Evolutionary conservation across 2,888 invertebrate species (phyloP).

Genomic region (Trypoxylon attenuatum): DNA sequence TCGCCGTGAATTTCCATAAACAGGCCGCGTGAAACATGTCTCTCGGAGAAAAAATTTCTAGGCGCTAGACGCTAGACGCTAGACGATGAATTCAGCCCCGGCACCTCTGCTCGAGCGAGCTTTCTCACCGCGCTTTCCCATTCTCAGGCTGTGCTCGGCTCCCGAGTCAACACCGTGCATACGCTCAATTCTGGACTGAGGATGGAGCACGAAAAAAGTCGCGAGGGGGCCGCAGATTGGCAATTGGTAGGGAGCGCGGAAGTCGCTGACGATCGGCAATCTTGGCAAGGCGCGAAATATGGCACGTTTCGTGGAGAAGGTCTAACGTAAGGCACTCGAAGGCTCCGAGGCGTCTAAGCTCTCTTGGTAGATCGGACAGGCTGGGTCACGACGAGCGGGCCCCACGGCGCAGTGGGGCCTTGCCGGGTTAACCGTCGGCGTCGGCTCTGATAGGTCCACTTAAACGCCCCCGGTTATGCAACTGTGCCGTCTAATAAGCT

Average conservation of each 20-base stretch:
- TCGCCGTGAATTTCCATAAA: constrained; percentile 31
- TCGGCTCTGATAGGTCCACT: constrained; percentile 55
- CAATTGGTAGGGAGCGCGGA: constrained; percentile 42
- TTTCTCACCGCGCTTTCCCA: background rate
- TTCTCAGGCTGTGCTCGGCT: background rate
- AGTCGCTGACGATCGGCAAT: constrained; percentile 62
- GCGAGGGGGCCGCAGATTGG: too few species aligned
- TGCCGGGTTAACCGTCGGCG: constrained; percentile 54
- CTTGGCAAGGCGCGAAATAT: constrained; percentile 58
- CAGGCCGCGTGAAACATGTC: background rate
- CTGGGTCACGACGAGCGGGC: constrained; percentile 69
- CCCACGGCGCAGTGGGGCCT: constrained; percentile 48
- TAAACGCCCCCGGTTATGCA: constrained; percentile 59
- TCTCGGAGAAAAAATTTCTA: background rate
- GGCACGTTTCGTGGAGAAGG: constrained; percentile 49
- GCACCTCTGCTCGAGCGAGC: background rate
- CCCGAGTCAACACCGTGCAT: too few species aligned
- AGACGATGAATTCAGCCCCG: background rate
- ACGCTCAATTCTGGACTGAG: too few species aligned
- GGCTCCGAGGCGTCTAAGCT: constrained; percentile 44
- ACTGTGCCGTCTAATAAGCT: constrained; percentile 57
- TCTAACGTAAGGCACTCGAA: too few species aligned
- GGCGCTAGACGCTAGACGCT: background rate
- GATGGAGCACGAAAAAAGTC: constrained; percentile 34
- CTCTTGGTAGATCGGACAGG: constrained; percentile 63